These are phyloP conservation scores for Atlantisia rogersi DNA, from an alignment of 2,113 vertebrate species.

Conservation along the genomic window DNA sequence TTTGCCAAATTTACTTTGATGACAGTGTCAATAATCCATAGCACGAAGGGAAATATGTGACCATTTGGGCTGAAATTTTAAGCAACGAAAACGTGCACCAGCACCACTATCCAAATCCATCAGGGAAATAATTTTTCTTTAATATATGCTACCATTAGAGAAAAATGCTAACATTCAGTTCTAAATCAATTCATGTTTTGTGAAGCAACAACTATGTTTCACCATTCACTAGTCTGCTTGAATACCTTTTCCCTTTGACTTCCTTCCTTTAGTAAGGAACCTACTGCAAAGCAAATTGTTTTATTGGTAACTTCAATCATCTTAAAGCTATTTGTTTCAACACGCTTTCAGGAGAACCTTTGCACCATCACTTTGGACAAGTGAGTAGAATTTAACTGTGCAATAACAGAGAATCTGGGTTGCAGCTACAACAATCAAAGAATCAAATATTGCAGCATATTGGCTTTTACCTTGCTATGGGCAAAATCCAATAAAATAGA, in stretches of 20 bases:
- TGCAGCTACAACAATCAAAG: background rate
- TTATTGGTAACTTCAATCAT: background rate
- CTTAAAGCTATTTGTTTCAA: conserved; percentile 1
- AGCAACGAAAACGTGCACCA: background rate
- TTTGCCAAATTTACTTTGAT: background rate
- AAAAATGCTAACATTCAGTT: background rate
- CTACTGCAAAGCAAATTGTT: background rate
- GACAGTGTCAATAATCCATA: background rate
- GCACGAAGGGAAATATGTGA: background rate
- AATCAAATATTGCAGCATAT: background rate
- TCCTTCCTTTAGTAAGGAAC: background rate
- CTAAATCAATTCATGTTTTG: background rate
- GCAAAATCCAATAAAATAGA: background rate
- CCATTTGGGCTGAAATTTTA: background rate
- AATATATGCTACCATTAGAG: background rate
- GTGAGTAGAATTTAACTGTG: background rate
- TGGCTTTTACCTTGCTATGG: background rate
- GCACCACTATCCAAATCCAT: background rate
- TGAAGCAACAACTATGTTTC: background rate
- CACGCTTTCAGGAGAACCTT: background rate
- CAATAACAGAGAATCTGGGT: background rate
- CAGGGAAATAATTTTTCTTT: background rate
- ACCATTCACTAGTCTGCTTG: background rate
- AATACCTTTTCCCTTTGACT: background rate
- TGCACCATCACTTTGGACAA: background rate